Evolutionary conservation across 2,888 invertebrate genomes (phyloP), one percentile per base, ranked within the genome.

Genomic region (Campoplex capitator): DNA sequence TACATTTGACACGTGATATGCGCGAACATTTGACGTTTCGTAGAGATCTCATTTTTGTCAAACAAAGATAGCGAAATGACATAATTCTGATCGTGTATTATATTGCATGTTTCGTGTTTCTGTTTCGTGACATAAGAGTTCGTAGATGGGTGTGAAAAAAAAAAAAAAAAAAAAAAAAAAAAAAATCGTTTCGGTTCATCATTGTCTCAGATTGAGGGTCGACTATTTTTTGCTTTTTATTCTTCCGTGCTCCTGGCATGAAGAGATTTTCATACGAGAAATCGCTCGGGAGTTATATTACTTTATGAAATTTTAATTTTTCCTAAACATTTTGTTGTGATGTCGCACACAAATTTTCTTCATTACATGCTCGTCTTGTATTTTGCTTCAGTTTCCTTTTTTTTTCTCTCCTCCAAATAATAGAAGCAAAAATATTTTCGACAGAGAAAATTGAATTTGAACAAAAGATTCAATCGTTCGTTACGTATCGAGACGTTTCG

Each of bases 21-120:
- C 13, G 11, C 56, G 58, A 62, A 62, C 16, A 32, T 62, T 62
- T 32, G 32, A 32, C 62, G 16, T 62, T 62, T 62, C 62, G 32
- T 7, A 62, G 32, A 62, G 32, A 62, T 62, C 32, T 62, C 32
- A 62, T 62, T 62, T 62, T 62, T 32, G 62, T 32, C 62, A 58
- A 58, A 58, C 58, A 62, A 32, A 62, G 62, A 62, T 62, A 62
- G 62, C 62, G 16, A 32, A 16, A 16, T 62, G 62, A 6, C 32
- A 62, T 62, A 28, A 62, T n/a, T 62, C 32, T 32, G 32, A 16
- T 62, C 62, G 62, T 62, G 62, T 32, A 32, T 32, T 6, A 45
- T 45, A 62, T 62, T 32, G 62, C 62, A n/a, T 62, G 32, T 32
- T 0, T 62, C 62, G 62, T 62, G 62, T n/a, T n/a, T n/a, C n/a